phyloP scores from a whole-genome alignment of 2,888 invertebrate genomes.

The Drosophila testacea region DNA sequence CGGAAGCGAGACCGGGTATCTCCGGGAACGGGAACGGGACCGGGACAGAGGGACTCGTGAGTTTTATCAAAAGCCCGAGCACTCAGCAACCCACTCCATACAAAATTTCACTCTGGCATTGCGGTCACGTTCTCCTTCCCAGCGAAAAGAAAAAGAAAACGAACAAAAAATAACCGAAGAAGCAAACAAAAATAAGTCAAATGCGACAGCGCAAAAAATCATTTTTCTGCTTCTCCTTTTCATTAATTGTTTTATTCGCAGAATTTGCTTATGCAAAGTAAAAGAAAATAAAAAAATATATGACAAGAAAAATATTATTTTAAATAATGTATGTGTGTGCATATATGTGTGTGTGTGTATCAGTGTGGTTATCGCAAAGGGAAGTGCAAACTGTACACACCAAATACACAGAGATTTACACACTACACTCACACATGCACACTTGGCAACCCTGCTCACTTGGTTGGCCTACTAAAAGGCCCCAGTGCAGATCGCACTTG shows the following conservation, averaged over 20 bases:
- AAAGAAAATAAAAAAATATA: slow-evolving; percentile 23
- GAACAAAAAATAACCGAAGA: slow-evolving; percentile 1
- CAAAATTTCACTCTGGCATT: slow-evolving; percentile 65
- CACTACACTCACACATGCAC: neutral
- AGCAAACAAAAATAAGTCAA: slow-evolving; percentile 29
- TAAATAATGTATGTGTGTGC: slow-evolving; percentile 34
- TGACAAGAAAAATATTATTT: slow-evolving; percentile 36
- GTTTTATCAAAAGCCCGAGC: slow-evolving; percentile 48
- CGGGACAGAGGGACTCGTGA: slow-evolving; percentile 10
- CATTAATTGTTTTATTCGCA: slow-evolving; percentile 72
- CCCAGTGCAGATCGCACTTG: slow-evolving; percentile 53
- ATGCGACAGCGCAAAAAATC: slow-evolving; percentile 39
- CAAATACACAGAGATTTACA: neutral
- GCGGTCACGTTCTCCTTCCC: slow-evolving; percentile 77
- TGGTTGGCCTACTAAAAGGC: slow-evolving; percentile 30
- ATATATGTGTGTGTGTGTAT: slow-evolving; percentile 9
- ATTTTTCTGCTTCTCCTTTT: slow-evolving; percentile 57
- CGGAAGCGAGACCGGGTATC: slow-evolving; percentile 44
- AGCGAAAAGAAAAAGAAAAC: slow-evolving; percentile 21
- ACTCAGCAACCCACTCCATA: slow-evolving; percentile 46
- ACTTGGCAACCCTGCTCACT: slow-evolving; percentile 35
- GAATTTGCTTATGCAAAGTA: slow-evolving; percentile 70
- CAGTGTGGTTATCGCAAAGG: slow-evolving; percentile 49
- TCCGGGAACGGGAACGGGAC: neutral
- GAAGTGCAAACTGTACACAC: slow-evolving; percentile 58